A percentile compares a stretch with the other conserved stretches of the same genome.
Evolutionary conservation across 2,888 invertebrate genomes (phyloP).

Genomic region (Spisula solida): DNA sequence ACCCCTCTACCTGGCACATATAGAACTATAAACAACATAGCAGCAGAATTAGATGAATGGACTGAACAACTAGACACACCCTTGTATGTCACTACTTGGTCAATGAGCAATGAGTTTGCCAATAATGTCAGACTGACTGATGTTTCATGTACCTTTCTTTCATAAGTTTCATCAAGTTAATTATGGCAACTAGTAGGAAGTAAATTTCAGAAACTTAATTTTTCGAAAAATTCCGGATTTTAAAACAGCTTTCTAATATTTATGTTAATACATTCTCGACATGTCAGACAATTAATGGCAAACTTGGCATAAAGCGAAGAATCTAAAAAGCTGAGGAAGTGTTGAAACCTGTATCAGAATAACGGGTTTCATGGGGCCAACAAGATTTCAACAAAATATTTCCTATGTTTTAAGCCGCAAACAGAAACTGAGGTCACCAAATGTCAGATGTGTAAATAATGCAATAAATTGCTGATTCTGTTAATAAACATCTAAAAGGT

Average conservation of each 20-base stretch:
- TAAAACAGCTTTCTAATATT: too few species aligned
- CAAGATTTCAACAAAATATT: not conserved
- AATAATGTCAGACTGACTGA: not conserved
- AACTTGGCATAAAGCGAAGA: not conserved
- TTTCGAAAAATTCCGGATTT: too few species aligned
- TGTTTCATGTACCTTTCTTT: too few species aligned
- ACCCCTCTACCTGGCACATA: not conserved
- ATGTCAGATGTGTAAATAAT: not conserved
- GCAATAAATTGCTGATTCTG: not conserved
- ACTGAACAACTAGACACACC: not conserved
- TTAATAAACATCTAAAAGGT: too few species aligned
- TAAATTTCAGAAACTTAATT: too few species aligned
- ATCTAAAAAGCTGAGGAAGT: not conserved
- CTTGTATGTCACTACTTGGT: not conserved
- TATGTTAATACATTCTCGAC: too few species aligned
- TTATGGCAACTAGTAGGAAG: too few species aligned
- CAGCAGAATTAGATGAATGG: not conserved
- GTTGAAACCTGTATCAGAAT: not conserved
- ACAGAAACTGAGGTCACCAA: not conserved
- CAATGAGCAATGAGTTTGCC: not conserved
- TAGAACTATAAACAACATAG: not conserved
- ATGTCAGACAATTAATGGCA: not conserved
- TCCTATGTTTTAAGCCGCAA: not conserved
- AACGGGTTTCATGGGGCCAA: too few species aligned
- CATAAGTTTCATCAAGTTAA: too few species aligned